phyloP scores from a whole-genome alignment of 2,888 invertebrate genomes.

The Bhutanitis thaidina region DNA sequence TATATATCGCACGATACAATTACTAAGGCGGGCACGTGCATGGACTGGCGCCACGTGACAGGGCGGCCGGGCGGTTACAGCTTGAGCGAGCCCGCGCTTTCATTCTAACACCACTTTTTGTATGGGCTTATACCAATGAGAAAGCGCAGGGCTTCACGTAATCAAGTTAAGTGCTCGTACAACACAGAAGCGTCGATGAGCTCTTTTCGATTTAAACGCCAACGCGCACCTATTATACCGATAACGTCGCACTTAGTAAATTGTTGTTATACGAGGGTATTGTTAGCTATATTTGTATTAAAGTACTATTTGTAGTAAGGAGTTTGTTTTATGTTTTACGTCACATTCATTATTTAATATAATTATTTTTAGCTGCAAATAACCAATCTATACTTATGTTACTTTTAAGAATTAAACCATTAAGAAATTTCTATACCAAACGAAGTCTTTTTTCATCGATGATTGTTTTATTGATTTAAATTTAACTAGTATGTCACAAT shows the following conservation, averaged over 20 bases:
- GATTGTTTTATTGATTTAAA: too few species aligned
- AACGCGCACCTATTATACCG: slow-evolving; percentile 40
- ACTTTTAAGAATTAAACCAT: too few species aligned
- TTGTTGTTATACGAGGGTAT: slow-evolving; percentile 22
- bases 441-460: too few species aligned
- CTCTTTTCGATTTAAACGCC: slow-evolving; percentile 66
- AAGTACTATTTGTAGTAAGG: slow-evolving; percentile 14
- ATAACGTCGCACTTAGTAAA: slow-evolving; percentile 62
- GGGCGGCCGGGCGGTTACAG: slow-evolving; percentile 23
- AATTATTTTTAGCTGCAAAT: too few species aligned
- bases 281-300: slow-evolving; percentile 12
- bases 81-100: slow-evolving; percentile 26
- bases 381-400: too few species aligned
- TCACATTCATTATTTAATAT: too few species aligned
- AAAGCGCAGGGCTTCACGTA: slow-evolving; percentile 58
- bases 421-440: too few species aligned
- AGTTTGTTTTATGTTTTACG: not conserved
- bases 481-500: too few species aligned
- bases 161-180: slow-evolving; percentile 79
- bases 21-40: slow-evolving; percentile 37
- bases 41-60: slow-evolving; percentile 27
- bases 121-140: slow-evolving; percentile 39
- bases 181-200: slow-evolving; percentile 54
- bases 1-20: slow-evolving; percentile 50
- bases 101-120: slow-evolving; percentile 33